These are phyloP conservation scores for Drosophila nr. medialis DNA, from an alignment of 2,888 invertebrate species.

Conservation along the genomic window DNA sequence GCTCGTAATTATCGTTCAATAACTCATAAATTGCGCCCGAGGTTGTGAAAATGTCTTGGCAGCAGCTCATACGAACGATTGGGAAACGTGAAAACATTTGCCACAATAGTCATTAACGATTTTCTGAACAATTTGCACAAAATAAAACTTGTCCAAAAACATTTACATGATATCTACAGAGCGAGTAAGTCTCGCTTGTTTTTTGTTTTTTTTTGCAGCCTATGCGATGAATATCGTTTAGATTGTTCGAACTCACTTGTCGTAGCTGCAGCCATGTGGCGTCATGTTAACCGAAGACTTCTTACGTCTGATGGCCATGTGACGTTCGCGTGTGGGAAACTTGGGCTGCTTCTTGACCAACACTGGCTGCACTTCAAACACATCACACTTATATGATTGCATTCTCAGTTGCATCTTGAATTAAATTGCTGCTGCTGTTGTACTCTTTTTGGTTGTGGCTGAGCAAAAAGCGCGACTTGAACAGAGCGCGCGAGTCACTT, in stretches of 20 bases:
- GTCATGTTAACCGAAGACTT: slow-evolving; percentile 78
- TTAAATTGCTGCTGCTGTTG: background rate
- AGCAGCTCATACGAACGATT: slow-evolving; percentile 26
- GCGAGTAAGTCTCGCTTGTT: background rate
- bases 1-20: slow-evolving; percentile 64
- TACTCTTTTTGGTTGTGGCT: slow-evolving; percentile 7
- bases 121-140: slow-evolving; percentile 11
- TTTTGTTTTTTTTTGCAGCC: background rate
- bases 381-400: slow-evolving; percentile 54
- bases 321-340: slow-evolving; percentile 89
- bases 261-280: slow-evolving; percentile 43
- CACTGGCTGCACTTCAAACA: slow-evolving; percentile 83
- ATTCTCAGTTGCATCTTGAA: slow-evolving; percentile 58
- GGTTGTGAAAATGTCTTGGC: slow-evolving; percentile 17
- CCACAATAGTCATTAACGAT: slow-evolving; percentile 25
- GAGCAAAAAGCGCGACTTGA: slow-evolving; percentile 15
- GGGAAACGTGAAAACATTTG: slow-evolving; percentile 37
- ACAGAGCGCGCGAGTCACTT: slow-evolving; percentile 39
- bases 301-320: slow-evolving; percentile 88
- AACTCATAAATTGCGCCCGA: slow-evolving; percentile 61
- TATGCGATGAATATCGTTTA: slow-evolving; percentile 21
- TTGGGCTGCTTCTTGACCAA: slow-evolving; percentile 86
- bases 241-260: slow-evolving; percentile 38
- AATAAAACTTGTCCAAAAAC: slow-evolving; percentile 9
- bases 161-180: slow-evolving; percentile 14